phyloP scores from a whole-genome alignment of 2,888 invertebrate genomes.

The Dorcus hopei region DNA sequence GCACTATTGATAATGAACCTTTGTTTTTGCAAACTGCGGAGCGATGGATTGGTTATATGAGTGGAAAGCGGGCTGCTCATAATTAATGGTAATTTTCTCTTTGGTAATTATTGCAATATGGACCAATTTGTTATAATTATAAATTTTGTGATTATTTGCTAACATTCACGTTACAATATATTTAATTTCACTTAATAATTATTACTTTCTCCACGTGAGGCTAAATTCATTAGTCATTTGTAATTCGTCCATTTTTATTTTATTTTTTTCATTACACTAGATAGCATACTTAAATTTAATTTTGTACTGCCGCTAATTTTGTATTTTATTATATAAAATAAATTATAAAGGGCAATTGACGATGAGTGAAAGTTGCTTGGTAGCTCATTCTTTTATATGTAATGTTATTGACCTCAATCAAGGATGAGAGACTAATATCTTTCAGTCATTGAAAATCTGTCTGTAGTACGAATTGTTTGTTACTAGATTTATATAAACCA shows the following conservation, averaged over 20 bases:
- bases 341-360: too few species aligned
- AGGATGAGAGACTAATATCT: too few species aligned
- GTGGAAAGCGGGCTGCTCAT: constrained; percentile 89
- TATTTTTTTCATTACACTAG: not conserved
- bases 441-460: too few species aligned
- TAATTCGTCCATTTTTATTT: constrained; percentile 12
- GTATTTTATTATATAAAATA: too few species aligned
- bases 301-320: too few species aligned
- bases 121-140: constrained; percentile 19
- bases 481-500: too few species aligned
- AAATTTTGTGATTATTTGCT: constrained; percentile 11
- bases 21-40: constrained; percentile 80
- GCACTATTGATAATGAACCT: constrained; percentile 80
- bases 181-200: not conserved
- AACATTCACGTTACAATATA: not conserved
- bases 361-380: too few species aligned
- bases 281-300: too few species aligned
- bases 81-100: constrained; percentile 60
- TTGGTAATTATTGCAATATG: constrained; percentile 4
- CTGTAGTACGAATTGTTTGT: too few species aligned
- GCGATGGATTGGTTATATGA: constrained; percentile 94
- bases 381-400: too few species aligned
- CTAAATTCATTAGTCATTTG: constrained; percentile 16
- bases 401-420: too few species aligned
- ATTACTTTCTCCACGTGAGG: constrained; percentile 8